A percentile compares a stretch with the other conserved stretches of the same genome.
These are phyloP conservation scores for Bergia puertoricense DNA, from an alignment of 92 coral and sea anemone genomes.

Conservation along the genomic window DNA sequence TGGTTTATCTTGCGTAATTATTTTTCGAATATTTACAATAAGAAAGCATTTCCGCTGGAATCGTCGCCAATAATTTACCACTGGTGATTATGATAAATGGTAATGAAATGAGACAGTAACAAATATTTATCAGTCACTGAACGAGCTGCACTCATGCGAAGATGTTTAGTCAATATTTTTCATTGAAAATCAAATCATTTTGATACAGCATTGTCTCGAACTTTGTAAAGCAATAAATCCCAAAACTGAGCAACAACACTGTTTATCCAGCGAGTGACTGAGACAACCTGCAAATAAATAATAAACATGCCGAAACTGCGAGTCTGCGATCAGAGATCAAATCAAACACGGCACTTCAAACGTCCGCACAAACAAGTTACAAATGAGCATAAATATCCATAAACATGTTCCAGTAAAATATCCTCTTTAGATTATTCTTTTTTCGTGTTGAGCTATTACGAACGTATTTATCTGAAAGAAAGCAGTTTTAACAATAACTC, in stretches of 20 bases:
- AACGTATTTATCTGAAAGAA: neutral
- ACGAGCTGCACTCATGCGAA: slow-evolving; percentile 18
- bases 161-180: slow-evolving; percentile 11
- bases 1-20: neutral
- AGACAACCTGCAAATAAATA: too few species aligned
- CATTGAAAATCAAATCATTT: slow-evolving; percentile 22
- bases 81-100: neutral
- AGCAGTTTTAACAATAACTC: neutral
- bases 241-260: neutral
- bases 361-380: neutral
- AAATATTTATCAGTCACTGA: slow-evolving; percentile 34
- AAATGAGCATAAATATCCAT: neutral
- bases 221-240: neutral
- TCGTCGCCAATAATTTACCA: neutral
- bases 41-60: neutral
- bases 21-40: neutral
- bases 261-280: neutral
- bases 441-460: neutral
- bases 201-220: slow-evolving; percentile 23
- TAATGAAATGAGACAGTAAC: neutral
- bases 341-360: neutral
- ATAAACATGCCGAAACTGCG: neutral
- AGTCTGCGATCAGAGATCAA: neutral
- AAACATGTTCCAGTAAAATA: neutral
- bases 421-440: neutral